phyloP scores from a whole-genome alignment of 2,797 vertebrate species.

The Myoxocephalus aenaeus region DNA sequence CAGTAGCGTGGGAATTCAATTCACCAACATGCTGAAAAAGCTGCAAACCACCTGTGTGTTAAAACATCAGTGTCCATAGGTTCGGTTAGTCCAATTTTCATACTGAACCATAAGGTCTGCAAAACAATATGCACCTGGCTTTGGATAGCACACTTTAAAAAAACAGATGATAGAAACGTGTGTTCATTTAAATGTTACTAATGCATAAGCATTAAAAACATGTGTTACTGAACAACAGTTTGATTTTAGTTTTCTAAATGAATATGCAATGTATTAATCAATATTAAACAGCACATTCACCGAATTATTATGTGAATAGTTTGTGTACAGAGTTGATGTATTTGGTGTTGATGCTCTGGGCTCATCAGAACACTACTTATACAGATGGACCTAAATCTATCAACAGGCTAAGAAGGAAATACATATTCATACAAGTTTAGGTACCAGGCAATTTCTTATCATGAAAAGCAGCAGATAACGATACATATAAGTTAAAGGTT shows the following conservation, averaged over 20 bases:
- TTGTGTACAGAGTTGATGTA: background rate
- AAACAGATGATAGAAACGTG: slow-evolving; percentile 1
- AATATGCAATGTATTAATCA: background rate
- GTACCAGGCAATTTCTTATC: background rate
- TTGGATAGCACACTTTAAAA: slow-evolving; percentile 14
- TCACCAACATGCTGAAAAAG: slow-evolving; percentile 38
- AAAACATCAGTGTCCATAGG: slow-evolving; percentile 33
- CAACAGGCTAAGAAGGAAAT: background rate
- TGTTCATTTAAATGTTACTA: slow-evolving; percentile 7
- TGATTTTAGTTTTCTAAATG: background rate
- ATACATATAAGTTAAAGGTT: background rate
- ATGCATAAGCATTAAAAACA: slow-evolving; percentile 7
- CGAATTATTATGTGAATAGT: background rate
- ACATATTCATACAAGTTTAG: background rate
- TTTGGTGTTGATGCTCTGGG: background rate
- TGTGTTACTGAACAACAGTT: background rate
- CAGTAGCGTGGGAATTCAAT: slow-evolving; percentile 59
- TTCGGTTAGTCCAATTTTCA: background rate
- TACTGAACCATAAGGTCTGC: slow-evolving; percentile 41
- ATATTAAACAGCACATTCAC: background rate
- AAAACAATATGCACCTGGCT: slow-evolving; percentile 43
- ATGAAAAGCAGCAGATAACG: slow-evolving; percentile 2
- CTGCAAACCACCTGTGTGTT: slow-evolving; percentile 35
- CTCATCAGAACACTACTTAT: background rate
- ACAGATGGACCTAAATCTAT: background rate